Conservation (phyloP, 2,888 invertebrate genomes). For the Conchocele bisecta region DNA sequence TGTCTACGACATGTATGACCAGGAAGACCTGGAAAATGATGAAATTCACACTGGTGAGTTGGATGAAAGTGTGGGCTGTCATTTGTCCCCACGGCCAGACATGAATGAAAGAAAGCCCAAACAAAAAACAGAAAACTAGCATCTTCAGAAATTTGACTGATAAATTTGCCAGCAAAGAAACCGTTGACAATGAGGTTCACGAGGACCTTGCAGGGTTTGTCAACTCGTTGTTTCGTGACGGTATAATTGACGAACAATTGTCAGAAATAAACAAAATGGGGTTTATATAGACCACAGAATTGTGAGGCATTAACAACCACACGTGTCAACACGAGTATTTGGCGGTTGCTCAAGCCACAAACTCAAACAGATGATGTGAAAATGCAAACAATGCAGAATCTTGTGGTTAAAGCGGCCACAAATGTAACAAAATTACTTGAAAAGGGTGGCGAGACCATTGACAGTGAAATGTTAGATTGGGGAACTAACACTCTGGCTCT, state of each 20-base stretch:
- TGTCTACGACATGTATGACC: too few species aligned
- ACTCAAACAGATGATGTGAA: conserved; percentile 12
- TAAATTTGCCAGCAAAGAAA: too few species aligned
- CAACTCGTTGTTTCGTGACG: conserved; percentile 7
- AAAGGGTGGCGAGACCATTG: not conserved
- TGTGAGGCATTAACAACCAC: conserved; percentile 9
- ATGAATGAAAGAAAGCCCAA: too few species aligned
- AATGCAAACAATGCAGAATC: conserved; percentile 7
- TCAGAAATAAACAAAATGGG: conserved; percentile 5
- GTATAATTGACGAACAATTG: conserved; percentile 12
- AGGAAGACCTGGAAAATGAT: too few species aligned
- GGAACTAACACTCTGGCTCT: conserved; percentile 10
- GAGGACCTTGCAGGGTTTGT: conserved; percentile 10
- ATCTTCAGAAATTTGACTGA: too few species aligned
- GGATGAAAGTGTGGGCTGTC: too few species aligned
- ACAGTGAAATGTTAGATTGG: conserved; percentile 2
- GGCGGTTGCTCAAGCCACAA: conserved; percentile 10
- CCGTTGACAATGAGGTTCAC: too few species aligned
- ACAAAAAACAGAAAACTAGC: too few species aligned
- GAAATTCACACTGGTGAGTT: too few species aligned
- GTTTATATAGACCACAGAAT: conserved; percentile 7
- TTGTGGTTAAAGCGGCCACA: conserved; percentile 4
- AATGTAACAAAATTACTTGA: conserved; percentile 13
- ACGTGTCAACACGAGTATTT: conserved; percentile 10
- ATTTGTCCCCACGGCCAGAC: too few species aligned